phyloP scores from a whole-genome alignment of 2,888 invertebrate genomes.

The Agrochola lychnidis region DNA sequence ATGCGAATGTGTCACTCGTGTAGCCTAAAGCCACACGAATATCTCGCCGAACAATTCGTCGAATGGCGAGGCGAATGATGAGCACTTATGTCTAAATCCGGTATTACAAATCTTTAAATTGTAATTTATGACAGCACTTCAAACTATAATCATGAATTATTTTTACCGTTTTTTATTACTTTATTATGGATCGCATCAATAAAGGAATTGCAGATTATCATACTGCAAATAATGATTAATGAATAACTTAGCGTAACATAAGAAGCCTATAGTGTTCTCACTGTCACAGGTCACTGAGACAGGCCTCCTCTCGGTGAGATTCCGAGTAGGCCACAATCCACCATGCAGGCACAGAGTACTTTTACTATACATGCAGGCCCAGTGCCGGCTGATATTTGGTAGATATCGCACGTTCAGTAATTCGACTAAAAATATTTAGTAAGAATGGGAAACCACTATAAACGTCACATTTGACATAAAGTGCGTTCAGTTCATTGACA shows the following conservation, averaged over 20 bases:
- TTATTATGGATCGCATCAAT: background rate
- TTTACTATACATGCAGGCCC: too few species aligned
- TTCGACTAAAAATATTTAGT: slow-evolving; percentile 13
- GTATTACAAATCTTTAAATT: background rate
- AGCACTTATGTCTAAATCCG: too few species aligned
- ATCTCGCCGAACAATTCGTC: too few species aligned
- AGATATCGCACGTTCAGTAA: background rate
- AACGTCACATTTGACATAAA: background rate
- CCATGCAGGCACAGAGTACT: too few species aligned
- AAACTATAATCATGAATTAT: background rate
- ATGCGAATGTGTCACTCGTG: too few species aligned
- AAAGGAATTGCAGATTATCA: background rate
- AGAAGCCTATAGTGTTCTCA: too few species aligned
- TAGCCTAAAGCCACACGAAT: too few species aligned
- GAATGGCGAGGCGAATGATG: too few species aligned
- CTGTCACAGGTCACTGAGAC: too few species aligned
- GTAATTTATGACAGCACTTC: background rate
- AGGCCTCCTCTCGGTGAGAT: too few species aligned
- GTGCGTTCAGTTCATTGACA: slow-evolving; percentile 14
- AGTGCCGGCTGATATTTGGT: too few species aligned
- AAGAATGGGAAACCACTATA: background rate
- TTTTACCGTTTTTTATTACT: background rate
- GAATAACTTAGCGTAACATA: background rate
- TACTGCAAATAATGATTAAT: background rate
- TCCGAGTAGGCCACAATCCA: too few species aligned